Conservation (phyloP, 2,797 vertebrate genomes). For the Chaunax sp. region DNA sequence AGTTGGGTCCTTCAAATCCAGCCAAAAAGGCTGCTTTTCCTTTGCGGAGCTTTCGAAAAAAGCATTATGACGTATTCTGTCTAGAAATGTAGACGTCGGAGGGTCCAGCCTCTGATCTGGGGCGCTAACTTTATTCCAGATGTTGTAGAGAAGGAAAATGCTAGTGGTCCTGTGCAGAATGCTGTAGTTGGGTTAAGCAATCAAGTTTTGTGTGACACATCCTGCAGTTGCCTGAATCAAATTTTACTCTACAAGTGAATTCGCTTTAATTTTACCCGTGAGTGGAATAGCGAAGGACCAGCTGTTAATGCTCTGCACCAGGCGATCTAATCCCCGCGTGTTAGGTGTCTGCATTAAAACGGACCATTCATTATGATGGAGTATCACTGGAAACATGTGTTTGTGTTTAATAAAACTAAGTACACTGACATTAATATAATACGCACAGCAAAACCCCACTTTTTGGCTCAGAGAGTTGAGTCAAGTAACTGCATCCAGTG, state of each 20-base stretch:
- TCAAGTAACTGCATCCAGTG: background rate
- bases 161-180: constrained; percentile 4
- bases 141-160: constrained; percentile 22
- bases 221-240: constrained; percentile 54
- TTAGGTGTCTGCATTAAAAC: constrained; percentile 60
- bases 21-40: constrained; percentile 14
- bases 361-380: constrained; percentile 35
- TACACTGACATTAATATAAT: constrained; percentile 46
- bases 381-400: constrained; percentile 45
- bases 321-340: constrained; percentile 53
- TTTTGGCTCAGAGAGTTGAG: constrained; percentile 11
- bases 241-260: constrained; percentile 57
- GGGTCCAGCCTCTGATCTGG: constrained; percentile 26
- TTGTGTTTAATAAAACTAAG: constrained; percentile 45
- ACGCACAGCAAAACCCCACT: constrained; percentile 3
- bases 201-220: constrained; percentile 41
- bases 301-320: constrained; percentile 63
- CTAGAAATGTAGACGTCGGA: constrained; percentile 47
- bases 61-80: constrained; percentile 42
- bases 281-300: constrained; percentile 72
- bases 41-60: constrained; percentile 30
- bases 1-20: constrained; percentile 15
- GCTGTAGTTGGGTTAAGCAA: constrained; percentile 30
- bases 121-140: constrained; percentile 29
- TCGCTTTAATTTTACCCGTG: constrained; percentile 76